Evolutionary conservation across 2,113 vertebrate species (phyloP), one percentile per base, ranked within the genome.

Genomic region (Laticauda colubrina): DNA sequence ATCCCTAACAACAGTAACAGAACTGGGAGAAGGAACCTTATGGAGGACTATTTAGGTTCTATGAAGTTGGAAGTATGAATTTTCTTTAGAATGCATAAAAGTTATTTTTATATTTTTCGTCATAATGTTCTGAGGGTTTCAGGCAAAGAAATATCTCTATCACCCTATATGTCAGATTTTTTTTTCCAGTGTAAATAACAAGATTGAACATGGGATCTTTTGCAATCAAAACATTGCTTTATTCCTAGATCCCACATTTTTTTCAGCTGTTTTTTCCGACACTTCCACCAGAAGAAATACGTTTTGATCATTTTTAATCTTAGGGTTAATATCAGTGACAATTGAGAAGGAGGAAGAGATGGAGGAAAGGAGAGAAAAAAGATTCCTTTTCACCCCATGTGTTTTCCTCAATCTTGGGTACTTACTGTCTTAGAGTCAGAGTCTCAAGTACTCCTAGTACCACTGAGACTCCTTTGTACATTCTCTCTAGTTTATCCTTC

Each of bases 291-390:
- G 43, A 59, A 87, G 24, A 54, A 59, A 29, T 56, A 86, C 9
- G n/a, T 59, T 87, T 51, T 34, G 48, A 5, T 8, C 3, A 24
- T 20, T 23, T 34, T 91, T 91, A 59, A n/a, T 87, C 59, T 0
- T 11, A 45, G 61, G 26, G 9, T 64, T 64, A 64, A 64, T 12
- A 64, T 3, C 93, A 92, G 93, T 90, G 94, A 93, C 21, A 57
- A 23, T 57, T 57, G 6, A 21, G 56, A 53, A 2, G 56, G 56
- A 1, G 56, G 4, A 39, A 39, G 34, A 39, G 20, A 23, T 18
- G 56, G 56, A 7, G 56, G 56, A 21, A 8, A 18, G 55, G 56
- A 57, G 56, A 5, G 56, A 45, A 45, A 57, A 3, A 57, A 39
- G 21, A 57, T 57, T 57, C 56, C 21, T 23, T 57, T 57, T 23